Evolutionary conservation across 2,888 invertebrate species (phyloP).

Genomic region (Nycteola revayana): DNA sequence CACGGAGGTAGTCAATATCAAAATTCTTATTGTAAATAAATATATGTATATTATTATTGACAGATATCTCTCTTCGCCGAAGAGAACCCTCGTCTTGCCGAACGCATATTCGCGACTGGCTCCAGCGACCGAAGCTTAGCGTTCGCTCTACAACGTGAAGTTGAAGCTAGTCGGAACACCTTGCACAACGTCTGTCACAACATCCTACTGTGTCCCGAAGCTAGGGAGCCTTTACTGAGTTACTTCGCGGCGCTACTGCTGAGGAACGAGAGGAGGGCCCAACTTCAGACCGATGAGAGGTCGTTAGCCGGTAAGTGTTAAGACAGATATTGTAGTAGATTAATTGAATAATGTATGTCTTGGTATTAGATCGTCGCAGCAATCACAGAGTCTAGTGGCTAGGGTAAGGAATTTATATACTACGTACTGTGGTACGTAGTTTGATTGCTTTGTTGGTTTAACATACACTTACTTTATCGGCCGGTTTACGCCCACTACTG

Average conservation of each 20-base stretch:
- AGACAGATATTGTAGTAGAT: no score
- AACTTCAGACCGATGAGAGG: constrained; percentile 94
- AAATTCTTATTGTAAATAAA: no score
- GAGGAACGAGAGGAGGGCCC: constrained; percentile 93
- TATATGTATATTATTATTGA: neutral
- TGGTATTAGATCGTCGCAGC: no score
- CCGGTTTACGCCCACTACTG: no score
- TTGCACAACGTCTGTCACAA: constrained; percentile 92
- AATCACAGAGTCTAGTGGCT: no score
- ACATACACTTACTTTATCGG: no score
- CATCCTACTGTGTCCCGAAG: constrained; percentile 90
- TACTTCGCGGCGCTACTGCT: constrained; percentile 90
- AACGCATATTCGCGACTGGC: constrained; percentile 83
- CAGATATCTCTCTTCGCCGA: constrained; percentile 93
- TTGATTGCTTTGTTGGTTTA: no score
- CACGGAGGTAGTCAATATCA: no score
- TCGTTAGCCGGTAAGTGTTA: constrained; percentile 84
- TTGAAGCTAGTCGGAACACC: constrained; percentile 89
- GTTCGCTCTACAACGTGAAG: constrained; percentile 88
- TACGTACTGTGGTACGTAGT: no score
- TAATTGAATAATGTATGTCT: no score
- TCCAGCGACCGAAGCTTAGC: constrained; percentile 85
- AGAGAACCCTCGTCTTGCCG: constrained; percentile 94
- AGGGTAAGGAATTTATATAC: no score
- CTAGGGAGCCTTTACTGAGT: constrained; percentile 89